Base-by-base conservation (phyloP, 2,113 vertebrate species). In the Silurus asotus region DNA sequence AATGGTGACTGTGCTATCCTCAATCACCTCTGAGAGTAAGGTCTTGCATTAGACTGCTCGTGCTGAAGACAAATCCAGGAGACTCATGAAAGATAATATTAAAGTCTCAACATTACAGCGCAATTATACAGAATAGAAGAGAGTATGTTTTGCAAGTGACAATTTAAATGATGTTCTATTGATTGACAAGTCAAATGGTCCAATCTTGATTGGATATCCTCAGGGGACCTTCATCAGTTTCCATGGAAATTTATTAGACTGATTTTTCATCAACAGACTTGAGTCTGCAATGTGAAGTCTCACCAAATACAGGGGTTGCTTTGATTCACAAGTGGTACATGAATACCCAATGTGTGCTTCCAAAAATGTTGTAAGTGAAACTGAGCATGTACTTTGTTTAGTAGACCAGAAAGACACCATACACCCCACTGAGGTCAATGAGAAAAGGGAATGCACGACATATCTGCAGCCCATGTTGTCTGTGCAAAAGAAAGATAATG, bases 341-440 rank as follows among this genome's bases (percentile, higher is more conserved):
- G 48, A 88, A 86, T 86, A 83, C 83, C 48, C 49, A 56, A 86
- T 80, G 23, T 62, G 55, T 82, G 28, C 81, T 74, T 74, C 70
- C 62, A 74, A 2, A n/a, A 45, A 82, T 23, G 5, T 25, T 61
- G 48, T 64, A 56, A 15, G 8, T 79, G 74, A 88, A 59, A 48
- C 58, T 69, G 55, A 49, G 77, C 37, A 23, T 37, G 45, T 19
- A 19, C 9, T 51, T 85, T 13, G 61, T 19, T 81, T 23, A 82
- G 37, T 49, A 61, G 59, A 28, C 49, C 48, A 25, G 62, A 62
- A 69, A 20, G 15, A 67, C 59, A 88, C 19, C 69, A 28, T 56
- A 74, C 51, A 48, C 45, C 45, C 59, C 28, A 28, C 19, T 49
- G 25, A 83, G 51, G 37, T 48, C 19, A 59, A 7, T 37, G 81